Evolutionary conservation across 2,888 invertebrate genomes (phyloP), one percentile per base, ranked within the genome.

Genomic region (Ptychoptera contaminata): DNA sequence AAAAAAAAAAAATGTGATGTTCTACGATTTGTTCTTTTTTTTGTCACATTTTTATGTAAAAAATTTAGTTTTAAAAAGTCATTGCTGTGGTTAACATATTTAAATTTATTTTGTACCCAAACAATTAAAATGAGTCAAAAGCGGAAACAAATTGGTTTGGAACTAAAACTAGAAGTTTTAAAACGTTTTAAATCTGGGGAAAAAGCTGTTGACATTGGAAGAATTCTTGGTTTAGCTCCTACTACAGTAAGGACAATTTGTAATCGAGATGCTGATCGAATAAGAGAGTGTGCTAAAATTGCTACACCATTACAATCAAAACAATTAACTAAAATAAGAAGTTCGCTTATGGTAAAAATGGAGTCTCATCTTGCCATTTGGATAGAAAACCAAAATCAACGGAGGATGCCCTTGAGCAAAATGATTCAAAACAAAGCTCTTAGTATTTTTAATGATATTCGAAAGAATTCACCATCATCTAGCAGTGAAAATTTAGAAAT

Each of bases 161-260:
- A 43, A 45, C 37, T 45, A 12, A 45, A 45, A 45, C 32, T 45
- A 41, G 45, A 44, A 40, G 11, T 47, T 40, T 44, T 44, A 47
- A 40, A 38, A 44, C 43, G 37, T 32, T 41, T 47, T 39, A 44
- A 47, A 40, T 34, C 44, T 42, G 45, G 42, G 36, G 42, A 47
- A 45, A 43, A 45, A 40, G 42, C 42, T 16, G 42, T 45, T 42
- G 40, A 42, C 8, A 47, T 47, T 36, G 47, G 16, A 42, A 44
- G 31, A 47, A 47, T 39, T 36, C 44, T 44, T 47, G 36, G 38
- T 44, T 42, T 44, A 39, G 37, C 44, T 44, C 44, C 42, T 32
- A 47, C 44, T 23, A 47, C 47, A 38, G 36, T 44, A 14, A 35
- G 46, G 37, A 47, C 44, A 44, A 47, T 47, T 42, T 44, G 41